These are phyloP conservation scores for Chrysotoxum bicinctum DNA, from an alignment of 2,888 invertebrate genomes.

Conservation along the genomic window DNA sequence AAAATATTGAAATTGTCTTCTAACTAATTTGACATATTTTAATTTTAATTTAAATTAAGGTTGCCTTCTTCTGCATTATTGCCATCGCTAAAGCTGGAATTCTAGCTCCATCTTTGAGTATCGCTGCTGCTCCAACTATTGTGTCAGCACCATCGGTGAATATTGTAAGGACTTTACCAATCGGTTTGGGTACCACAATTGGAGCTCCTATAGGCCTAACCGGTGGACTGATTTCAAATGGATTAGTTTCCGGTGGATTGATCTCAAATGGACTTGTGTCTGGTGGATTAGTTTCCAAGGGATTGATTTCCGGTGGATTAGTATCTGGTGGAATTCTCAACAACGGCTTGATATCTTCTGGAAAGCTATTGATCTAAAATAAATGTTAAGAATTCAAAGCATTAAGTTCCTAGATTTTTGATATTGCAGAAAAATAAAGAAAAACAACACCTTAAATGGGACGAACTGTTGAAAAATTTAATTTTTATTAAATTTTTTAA, in stretches of 20 bases:
- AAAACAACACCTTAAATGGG: no score
- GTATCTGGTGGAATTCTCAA: constrained; percentile 16
- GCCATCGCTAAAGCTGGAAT: constrained; percentile 41
- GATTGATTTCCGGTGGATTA: constrained; percentile 20
- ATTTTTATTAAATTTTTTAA: no score
- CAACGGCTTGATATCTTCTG: constrained; percentile 17
- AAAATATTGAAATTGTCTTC: background rate
- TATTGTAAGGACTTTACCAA: constrained; percentile 15
- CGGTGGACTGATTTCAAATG: constrained; percentile 17
- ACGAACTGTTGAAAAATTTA: no score
- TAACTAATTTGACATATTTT: background rate
- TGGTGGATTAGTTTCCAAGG: constrained; percentile 18
- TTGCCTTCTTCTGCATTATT: constrained; percentile 38
- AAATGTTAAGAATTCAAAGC: background rate
- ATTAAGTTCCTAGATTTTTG: constrained; percentile 22
- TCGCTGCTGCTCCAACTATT: constrained; percentile 34
- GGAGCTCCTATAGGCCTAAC: constrained; percentile 4
- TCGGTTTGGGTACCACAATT: constrained; percentile 14
- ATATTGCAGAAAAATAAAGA: constrained; percentile 17
- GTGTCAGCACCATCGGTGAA: constrained; percentile 26
- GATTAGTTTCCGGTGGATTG: constrained; percentile 17
- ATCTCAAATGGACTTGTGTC: constrained; percentile 10
- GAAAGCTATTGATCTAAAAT: constrained; percentile 17
- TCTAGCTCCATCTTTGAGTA: constrained; percentile 22
- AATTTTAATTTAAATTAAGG: background rate